A percentile compares a stretch with the other conserved stretches of the same genome.
Conservation (phyloP, 2,113 vertebrate genomes). For the Fregetta grallaria region DNA sequence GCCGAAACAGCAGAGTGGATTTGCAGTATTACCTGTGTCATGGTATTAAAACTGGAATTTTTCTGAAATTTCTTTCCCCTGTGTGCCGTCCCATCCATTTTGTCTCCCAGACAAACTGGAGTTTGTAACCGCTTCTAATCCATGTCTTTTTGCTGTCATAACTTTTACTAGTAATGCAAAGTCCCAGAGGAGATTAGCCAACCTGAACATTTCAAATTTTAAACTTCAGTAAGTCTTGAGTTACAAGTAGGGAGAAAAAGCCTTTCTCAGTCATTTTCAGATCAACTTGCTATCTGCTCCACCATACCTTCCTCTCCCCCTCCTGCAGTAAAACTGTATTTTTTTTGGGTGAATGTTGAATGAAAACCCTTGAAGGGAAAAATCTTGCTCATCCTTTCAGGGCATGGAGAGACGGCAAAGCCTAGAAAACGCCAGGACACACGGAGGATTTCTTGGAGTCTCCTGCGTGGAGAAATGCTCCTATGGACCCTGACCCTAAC, state of each 20-base stretch:
- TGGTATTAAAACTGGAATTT: background rate
- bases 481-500: background rate
- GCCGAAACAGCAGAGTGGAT: background rate
- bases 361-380: background rate
- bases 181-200: background rate
- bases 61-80: background rate
- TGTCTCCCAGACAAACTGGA: background rate
- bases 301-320: background rate
- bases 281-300: background rate
- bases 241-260: background rate
- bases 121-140: conserved; percentile 1
- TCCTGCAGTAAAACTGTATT: background rate
- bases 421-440: background rate
- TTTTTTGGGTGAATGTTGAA: background rate
- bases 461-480: background rate
- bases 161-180: background rate
- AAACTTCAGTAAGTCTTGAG: conserved; percentile 1
- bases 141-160: background rate
- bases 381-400: background rate
- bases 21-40: background rate
- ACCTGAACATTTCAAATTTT: conserved; percentile 25
- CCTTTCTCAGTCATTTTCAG: background rate
- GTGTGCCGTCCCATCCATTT: background rate
- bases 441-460: background rate
- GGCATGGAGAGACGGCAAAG: background rate